Percentiles rank a stretch among this genome's conserved stretches.
Conservation (phyloP, 2,113 vertebrate genomes). For the Proterorhinus semilunaris region DNA sequence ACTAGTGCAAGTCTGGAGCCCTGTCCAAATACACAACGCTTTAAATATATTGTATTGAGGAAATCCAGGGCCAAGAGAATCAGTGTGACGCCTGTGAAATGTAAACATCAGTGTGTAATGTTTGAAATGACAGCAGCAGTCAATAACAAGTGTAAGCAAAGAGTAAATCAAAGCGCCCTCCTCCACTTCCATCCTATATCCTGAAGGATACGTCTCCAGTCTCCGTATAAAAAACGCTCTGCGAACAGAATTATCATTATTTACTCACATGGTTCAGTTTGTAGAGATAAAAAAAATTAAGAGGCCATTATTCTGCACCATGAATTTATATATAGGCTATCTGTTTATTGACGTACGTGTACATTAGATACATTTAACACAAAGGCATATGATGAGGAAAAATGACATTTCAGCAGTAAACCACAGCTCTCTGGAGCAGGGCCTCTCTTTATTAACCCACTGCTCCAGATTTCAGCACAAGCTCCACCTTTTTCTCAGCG, state of each 20-base stretch:
- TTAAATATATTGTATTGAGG: neutral
- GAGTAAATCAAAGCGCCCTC: constrained; percentile 7
- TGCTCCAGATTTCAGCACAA: constrained; percentile 58
- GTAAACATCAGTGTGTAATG: neutral
- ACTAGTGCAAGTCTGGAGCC: no score
- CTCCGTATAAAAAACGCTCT: no score
- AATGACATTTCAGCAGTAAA: constrained; percentile 44
- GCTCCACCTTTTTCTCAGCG: constrained; percentile 59
- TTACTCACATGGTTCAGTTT: no score
- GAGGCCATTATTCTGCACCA: constrained; percentile 13
- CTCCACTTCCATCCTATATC: constrained; percentile 7
- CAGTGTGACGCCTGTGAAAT: neutral
- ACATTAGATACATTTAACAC: constrained; percentile 9
- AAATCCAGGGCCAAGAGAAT: neutral
- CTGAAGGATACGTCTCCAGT: no score
- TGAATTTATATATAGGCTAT: neutral
- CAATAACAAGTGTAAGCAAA: constrained; percentile 10
- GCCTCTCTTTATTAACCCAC: constrained; percentile 50
- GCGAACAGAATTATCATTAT: no score
- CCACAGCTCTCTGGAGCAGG: constrained; percentile 37
- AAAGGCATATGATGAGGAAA: constrained; percentile 28
- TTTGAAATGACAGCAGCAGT: neutral
- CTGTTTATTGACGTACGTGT: neutral
- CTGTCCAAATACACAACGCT: no score
- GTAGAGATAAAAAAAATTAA: constrained; percentile 8